phyloP scores from a whole-genome alignment of 2,888 invertebrate species.

The Platycnemis pennipes region DNA sequence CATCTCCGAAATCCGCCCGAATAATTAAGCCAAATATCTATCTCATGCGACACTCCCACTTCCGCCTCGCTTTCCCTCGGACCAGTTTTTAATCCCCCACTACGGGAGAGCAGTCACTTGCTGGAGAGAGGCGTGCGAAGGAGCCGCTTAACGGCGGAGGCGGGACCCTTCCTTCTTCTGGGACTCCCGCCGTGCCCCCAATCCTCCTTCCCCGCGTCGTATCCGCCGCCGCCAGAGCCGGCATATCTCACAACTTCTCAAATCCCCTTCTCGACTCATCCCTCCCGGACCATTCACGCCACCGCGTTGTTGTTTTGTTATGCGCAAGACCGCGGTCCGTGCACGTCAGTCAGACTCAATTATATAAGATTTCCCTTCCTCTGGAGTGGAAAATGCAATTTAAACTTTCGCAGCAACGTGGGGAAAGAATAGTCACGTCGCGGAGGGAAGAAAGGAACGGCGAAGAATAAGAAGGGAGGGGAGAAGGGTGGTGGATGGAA shows the following conservation, averaged over 20 bases:
- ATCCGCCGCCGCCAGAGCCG: background rate
- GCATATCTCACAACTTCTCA: background rate
- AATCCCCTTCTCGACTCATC: background rate
- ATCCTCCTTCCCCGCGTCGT: background rate
- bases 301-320: constrained; percentile 59
- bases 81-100: background rate
- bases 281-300: background rate
- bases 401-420: constrained; percentile 64
- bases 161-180: background rate
- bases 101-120: background rate
- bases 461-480: background rate
- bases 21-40: background rate
- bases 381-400: constrained; percentile 68
- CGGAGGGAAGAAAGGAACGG: background rate
- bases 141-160: background rate
- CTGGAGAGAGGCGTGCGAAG: background rate
- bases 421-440: constrained; percentile 41
- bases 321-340: constrained; percentile 53
- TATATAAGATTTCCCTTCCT: constrained; percentile 64
- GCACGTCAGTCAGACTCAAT: constrained; percentile 68
- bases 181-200: background rate
- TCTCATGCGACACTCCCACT: background rate
- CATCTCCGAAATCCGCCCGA: background rate
- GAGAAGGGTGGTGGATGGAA: background rate
- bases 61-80: background rate